phyloP scores from a whole-genome alignment of 1,140 invertebrate genomes.

The Trichoplusia ni region DNA sequence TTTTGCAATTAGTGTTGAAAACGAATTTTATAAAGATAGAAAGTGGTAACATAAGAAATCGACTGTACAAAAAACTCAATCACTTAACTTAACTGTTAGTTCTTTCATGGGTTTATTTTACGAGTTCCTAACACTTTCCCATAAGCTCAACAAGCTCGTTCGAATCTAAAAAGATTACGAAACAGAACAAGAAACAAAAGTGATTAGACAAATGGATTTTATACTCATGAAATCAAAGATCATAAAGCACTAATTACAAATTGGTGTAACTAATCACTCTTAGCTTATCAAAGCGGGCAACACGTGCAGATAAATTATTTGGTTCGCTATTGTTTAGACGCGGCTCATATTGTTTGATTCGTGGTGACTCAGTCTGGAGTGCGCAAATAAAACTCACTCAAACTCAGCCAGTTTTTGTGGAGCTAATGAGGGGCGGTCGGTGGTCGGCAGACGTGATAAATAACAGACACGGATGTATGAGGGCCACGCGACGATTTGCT shows the following conservation, averaged over 20 bases:
- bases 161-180: neutral
- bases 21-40: too few species aligned
- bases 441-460: slow-evolving; percentile 53
- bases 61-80: too few species aligned
- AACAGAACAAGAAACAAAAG: slow-evolving; percentile 23
- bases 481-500: slow-evolving; percentile 54
- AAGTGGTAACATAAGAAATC: too few species aligned
- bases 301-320: slow-evolving; percentile 26
- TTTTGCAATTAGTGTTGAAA: too few species aligned
- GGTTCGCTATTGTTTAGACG: slow-evolving; percentile 23
- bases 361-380: slow-evolving; percentile 50
- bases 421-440: slow-evolving; percentile 51
- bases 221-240: slow-evolving; percentile 25
- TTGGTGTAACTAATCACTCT: slow-evolving; percentile 25
- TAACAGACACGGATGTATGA: slow-evolving; percentile 52
- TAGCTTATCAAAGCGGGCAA: slow-evolving; percentile 21
- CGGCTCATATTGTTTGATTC: slow-evolving; percentile 22
- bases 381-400: slow-evolving; percentile 46
- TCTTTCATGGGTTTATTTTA: slow-evolving; percentile 1
- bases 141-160: slow-evolving; percentile 14
- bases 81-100: neutral
- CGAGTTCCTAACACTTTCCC: slow-evolving; percentile 9
- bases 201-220: slow-evolving; percentile 24
- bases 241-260: slow-evolving; percentile 32
- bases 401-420: slow-evolving; percentile 43